Conservation (phyloP, 2,888 invertebrate genomes). For the Iphiclides podalirius region DNA sequence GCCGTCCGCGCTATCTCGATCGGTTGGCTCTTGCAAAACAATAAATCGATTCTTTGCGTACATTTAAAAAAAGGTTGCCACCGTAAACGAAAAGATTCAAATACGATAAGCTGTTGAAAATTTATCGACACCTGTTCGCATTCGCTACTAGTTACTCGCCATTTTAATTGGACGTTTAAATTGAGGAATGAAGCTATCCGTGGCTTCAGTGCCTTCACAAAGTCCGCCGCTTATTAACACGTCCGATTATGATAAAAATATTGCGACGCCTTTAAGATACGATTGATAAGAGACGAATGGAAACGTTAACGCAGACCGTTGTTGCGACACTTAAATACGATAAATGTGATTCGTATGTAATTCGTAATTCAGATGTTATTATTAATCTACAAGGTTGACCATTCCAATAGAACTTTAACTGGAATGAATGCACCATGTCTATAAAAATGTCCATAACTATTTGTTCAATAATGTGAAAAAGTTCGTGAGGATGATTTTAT, state of each 20-base stretch:
- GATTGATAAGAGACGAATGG: constrained; percentile 6
- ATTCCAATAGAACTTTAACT: too few species aligned
- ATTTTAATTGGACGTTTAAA: constrained; percentile 18
- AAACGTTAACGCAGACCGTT: not conserved
- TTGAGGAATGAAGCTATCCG: constrained; percentile 11
- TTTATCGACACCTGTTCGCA: constrained; percentile 30
- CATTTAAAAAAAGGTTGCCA: constrained; percentile 17
- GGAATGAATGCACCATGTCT: too few species aligned
- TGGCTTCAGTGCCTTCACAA: constrained; percentile 1
- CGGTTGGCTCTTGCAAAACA: constrained; percentile 51
- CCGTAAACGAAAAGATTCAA: constrained; percentile 25
- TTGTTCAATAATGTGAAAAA: too few species aligned
- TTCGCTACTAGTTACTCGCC: constrained; percentile 11
- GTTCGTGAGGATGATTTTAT: too few species aligned
- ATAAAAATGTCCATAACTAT: not conserved
- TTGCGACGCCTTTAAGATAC: constrained; percentile 2
- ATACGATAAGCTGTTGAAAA: constrained; percentile 21
- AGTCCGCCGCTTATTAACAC: constrained; percentile 7
- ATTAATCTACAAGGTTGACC: too few species aligned
- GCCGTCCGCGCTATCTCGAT: constrained; percentile 60
- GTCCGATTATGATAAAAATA: constrained; percentile 16
- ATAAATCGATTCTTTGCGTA: constrained; percentile 48
- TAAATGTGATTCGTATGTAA: too few species aligned
- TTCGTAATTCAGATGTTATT: too few species aligned
- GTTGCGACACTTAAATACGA: too few species aligned